Percentiles rank a stretch among this genome's conserved stretches.
Evolutionary conservation across 2,113 vertebrate genomes (phyloP).

Genomic region (Antigone vipio): DNA sequence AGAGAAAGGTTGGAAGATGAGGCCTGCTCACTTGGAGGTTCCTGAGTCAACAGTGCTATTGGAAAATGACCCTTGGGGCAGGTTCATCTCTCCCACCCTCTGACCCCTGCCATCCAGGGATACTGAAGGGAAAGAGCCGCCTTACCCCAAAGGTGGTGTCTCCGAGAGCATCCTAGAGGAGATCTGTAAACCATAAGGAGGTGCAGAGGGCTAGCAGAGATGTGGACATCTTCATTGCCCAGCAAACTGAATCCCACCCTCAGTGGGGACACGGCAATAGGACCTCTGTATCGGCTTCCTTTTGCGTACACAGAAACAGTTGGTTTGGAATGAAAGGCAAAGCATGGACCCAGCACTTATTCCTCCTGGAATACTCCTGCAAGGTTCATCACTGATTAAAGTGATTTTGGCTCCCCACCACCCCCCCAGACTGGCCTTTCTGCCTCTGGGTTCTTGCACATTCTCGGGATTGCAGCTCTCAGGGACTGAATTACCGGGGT

Average conservation of each 20-base stretch:
- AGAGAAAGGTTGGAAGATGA: neutral
- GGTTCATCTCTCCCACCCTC: neutral
- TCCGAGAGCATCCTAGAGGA: neutral
- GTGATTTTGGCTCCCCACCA: neutral
- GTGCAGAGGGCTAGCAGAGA: neutral
- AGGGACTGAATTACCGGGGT: neutral
- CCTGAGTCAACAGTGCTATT: rapidly evolving
- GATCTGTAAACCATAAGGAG: neutral
- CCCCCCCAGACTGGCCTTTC: neutral
- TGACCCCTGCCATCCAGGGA: neutral
- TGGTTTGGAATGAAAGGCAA: neutral
- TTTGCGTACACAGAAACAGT: neutral
- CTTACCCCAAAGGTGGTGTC: neutral
- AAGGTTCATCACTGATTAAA: neutral
- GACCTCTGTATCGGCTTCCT: neutral
- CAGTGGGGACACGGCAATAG: neutral
- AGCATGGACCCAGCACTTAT: neutral
- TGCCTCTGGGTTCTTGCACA: neutral
- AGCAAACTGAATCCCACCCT: neutral
- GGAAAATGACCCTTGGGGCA: neutral
- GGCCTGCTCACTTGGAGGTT: neutral
- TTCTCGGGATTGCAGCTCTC: neutral
- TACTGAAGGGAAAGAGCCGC: neutral
- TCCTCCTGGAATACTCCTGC: neutral
- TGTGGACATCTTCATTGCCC: neutral